Conservation (phyloP, 2,113 vertebrate species). For the Passer montanus region DNA sequence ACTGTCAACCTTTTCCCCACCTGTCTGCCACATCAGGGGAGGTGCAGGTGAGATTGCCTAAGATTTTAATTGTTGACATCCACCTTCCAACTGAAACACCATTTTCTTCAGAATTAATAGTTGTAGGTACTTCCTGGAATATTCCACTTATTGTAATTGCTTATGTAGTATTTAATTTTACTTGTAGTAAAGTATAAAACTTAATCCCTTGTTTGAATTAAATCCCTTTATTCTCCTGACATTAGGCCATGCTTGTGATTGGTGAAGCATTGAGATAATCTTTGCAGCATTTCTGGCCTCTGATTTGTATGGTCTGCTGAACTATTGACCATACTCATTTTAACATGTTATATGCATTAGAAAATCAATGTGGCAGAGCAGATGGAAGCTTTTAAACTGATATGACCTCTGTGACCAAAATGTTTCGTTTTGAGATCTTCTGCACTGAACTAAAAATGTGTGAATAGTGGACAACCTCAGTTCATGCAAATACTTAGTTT, state of each 20-base stretch:
- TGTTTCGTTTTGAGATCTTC: not conserved
- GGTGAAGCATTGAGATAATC: not conserved
- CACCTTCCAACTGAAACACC: not conserved
- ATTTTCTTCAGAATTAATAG: not conserved
- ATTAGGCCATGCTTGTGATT: not conserved
- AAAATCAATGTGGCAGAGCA: conserved; percentile 62
- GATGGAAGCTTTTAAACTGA: conserved; percentile 47
- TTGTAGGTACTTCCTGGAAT: not conserved
- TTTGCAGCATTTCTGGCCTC: conserved; percentile 4
- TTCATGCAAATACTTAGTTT: not conserved
- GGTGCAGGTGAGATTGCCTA: not conserved
- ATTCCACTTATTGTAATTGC: not conserved
- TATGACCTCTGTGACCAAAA: conserved; percentile 36
- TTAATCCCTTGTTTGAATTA: not conserved
- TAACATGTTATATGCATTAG: conserved; percentile 61
- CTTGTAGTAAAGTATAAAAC: not conserved
- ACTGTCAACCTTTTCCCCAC: not conserved
- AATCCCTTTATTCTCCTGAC: not conserved
- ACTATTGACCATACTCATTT: conserved; percentile 54
- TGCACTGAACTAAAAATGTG: not conserved
- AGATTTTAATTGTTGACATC: not conserved
- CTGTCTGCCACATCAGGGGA: fast-evolving
- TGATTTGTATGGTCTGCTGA: conserved; percentile 39
- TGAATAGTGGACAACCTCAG: not conserved
- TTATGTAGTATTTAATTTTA: not conserved